Evolutionary conservation across 2,888 invertebrate genomes (phyloP).

Genomic region (Helicoverpa assulta): DNA sequence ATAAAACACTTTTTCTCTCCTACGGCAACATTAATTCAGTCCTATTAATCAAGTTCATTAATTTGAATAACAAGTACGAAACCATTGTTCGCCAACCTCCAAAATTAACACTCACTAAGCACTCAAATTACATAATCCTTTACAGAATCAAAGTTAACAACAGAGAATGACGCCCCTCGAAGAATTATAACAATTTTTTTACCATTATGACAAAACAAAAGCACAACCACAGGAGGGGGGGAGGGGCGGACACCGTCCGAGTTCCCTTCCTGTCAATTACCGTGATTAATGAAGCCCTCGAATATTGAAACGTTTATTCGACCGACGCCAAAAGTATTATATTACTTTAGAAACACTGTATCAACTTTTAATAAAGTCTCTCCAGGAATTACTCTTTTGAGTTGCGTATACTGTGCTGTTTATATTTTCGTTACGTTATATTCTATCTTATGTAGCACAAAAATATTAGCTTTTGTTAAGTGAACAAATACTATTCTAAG

Average conservation of each 20-base stretch:
- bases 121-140: constrained; percentile 53
- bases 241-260: constrained; percentile 75
- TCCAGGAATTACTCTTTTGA: constrained; percentile 50
- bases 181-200: constrained; percentile 65
- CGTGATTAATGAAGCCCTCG: constrained; percentile 87
- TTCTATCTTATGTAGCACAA: neutral
- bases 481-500: neutral
- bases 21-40: neutral
- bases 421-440: constrained; percentile 28
- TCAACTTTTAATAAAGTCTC: constrained; percentile 84
- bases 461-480: neutral
- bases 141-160: constrained; percentile 55
- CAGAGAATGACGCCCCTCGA: constrained; percentile 53
- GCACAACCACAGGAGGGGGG: constrained; percentile 64
- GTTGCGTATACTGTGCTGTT: constrained; percentile 41
- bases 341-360: constrained; percentile 79
- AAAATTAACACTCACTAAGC: constrained; percentile 45
- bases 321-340: constrained; percentile 84
- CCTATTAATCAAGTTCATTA: constrained; percentile 33
- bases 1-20: neutral
- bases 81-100: constrained; percentile 8
- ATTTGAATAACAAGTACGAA: constrained; percentile 35
- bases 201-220: constrained; percentile 76
- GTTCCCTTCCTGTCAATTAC: constrained; percentile 88
- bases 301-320: constrained; percentile 89